Evolutionary conservation across 2,888 invertebrate genomes (phyloP).

Genomic region (Drosophila kambysellisi): DNA sequence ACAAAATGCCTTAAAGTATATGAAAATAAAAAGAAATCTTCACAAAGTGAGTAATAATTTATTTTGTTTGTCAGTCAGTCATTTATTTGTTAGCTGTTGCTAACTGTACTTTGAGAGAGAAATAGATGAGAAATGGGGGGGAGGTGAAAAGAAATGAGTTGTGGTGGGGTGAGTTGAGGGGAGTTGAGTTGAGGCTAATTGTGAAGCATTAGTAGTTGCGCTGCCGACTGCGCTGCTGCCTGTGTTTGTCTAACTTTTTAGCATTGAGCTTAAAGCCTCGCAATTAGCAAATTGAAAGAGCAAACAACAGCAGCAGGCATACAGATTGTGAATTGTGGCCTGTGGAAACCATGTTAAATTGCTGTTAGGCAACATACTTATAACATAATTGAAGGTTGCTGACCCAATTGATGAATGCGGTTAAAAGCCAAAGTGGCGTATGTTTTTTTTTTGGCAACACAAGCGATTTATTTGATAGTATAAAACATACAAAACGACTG

Average conservation of each 20-base stretch:
- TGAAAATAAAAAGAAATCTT: conserved; percentile 39
- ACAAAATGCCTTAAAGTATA: conserved; percentile 30
- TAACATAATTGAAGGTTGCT: conserved; percentile 23
- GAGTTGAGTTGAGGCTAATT: conserved; percentile 45
- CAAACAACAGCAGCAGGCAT: conserved; percentile 17
- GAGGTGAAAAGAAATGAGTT: background rate
- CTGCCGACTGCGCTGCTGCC: background rate
- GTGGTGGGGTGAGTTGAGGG: background rate
- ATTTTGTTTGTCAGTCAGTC: conserved; percentile 8
- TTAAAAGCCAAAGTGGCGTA: conserved; percentile 1
- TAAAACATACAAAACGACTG: background rate
- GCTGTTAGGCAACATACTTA: conserved; percentile 16
- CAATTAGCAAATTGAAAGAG: conserved; percentile 60
- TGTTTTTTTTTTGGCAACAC: background rate
- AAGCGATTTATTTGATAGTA: conserved; percentile 6
- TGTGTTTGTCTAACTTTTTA: conserved; percentile 30
- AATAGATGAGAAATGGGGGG: no score
- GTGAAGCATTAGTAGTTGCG: conserved; percentile 19
- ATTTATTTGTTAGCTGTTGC: conserved; percentile 35
- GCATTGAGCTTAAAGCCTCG: conserved; percentile 32
- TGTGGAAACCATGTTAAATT: conserved; percentile 19
- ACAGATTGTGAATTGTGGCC: background rate
- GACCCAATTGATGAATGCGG: conserved; percentile 20
- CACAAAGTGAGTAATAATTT: conserved; percentile 48
- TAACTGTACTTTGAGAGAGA: conserved; percentile 60